Conservation (phyloP, 2,888 invertebrate genomes). For the Phania funesta region DNA sequence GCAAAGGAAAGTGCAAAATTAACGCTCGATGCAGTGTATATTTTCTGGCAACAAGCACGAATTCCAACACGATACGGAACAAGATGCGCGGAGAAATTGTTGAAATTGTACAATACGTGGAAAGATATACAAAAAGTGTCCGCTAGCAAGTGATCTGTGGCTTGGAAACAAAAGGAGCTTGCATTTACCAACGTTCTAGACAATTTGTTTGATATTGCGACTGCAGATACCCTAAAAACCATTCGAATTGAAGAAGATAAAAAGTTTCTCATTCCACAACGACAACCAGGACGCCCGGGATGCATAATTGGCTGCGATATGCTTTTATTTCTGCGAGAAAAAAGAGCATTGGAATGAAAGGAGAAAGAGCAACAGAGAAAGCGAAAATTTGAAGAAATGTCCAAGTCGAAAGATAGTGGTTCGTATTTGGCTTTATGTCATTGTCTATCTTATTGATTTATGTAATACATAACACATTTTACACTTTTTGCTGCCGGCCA, state of each 20-base stretch:
- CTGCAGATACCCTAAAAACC: conserved; percentile 17
- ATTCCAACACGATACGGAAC: conserved; percentile 1
- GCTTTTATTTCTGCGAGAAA: no score
- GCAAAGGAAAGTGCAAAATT: no score
- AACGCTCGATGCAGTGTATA: no score
- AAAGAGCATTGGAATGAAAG: conserved; percentile 8
- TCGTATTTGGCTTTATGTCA: no score
- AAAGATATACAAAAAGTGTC: conserved; percentile 11
- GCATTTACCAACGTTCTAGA: conserved; percentile 7
- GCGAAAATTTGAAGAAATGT: no score
- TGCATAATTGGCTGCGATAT: conserved; percentile 17
- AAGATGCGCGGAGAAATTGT: conserved; percentile 15
- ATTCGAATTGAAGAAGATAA: conserved; percentile 14
- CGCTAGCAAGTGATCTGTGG: conserved; percentile 10
- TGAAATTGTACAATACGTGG: no score
- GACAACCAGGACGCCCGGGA: conserved; percentile 18
- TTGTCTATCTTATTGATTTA: no score
- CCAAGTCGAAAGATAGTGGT: no score
- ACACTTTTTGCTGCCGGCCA: no score
- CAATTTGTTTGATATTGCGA: conserved; percentile 7
- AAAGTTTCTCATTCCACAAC: conserved; percentile 19
- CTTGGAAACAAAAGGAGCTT: conserved; percentile 10
- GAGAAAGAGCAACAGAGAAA: conserved; percentile 19
- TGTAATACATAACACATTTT: no score
- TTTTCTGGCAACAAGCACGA: no score